Percentiles rank a stretch among this genome's conserved stretches.
Evolutionary conservation across 1,140 invertebrate genomes (phyloP).

Genomic region (Caenorhabditis brenneri): DNA sequence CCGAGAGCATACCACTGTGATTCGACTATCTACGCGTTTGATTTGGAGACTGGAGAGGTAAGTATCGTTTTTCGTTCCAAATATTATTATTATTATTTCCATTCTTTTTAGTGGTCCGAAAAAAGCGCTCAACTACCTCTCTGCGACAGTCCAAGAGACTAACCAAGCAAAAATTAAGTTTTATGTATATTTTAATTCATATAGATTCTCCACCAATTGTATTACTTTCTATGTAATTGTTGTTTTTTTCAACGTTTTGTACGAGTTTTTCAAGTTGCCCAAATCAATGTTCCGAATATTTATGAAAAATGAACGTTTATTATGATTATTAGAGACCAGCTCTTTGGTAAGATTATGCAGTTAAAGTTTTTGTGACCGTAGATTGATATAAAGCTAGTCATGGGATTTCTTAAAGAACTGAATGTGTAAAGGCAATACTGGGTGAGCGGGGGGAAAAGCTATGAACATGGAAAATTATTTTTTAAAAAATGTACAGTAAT

Average conservation of each 20-base stretch:
- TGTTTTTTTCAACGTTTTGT: neutral
- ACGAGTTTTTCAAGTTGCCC: constrained; percentile 5
- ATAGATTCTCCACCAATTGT: neutral
- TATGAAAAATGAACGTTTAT: neutral
- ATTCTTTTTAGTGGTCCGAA: constrained; percentile 41
- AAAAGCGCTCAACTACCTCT: constrained; percentile 40
- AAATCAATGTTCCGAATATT: neutral
- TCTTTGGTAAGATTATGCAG: neutral
- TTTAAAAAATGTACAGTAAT: neutral
- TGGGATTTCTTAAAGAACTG: neutral
- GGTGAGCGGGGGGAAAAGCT: too few species aligned
- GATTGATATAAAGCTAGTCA: constrained; percentile 33
- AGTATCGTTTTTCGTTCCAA: constrained; percentile 83
- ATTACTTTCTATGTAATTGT: constrained; percentile 11
- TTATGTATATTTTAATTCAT: neutral
- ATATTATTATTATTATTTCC: neutral
- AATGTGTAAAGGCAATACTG: constrained; percentile 3
- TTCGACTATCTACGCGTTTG: constrained; percentile 66
- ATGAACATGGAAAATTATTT: neutral
- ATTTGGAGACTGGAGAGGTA: constrained; percentile 66
- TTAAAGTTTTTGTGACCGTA: constrained; percentile 17
- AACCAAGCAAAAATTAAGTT: neutral
- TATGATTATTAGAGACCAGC: constrained; percentile 2
- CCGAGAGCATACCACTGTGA: constrained; percentile 69
- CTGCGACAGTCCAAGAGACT: constrained; percentile 47